phyloP scores from a whole-genome alignment of 2,888 invertebrate genomes.

The Ophion ventricosus region DNA sequence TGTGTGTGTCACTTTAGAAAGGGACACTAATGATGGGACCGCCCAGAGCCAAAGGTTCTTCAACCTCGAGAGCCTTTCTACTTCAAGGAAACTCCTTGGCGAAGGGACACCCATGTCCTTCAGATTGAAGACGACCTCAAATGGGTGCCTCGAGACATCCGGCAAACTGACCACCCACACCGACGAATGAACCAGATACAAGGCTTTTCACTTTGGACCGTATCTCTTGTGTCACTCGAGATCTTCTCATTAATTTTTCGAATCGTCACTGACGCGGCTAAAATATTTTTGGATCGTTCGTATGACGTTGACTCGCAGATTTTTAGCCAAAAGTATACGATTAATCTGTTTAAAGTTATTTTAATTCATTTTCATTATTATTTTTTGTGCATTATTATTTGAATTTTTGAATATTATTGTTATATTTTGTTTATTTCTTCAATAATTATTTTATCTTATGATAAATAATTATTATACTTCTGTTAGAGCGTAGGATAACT shows the following conservation, averaged over 20 bases:
- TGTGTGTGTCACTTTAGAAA: constrained; percentile 13
- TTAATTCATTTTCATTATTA: no score
- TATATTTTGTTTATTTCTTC: background rate
- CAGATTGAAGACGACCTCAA: constrained; percentile 30
- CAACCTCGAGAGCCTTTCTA: constrained; percentile 41
- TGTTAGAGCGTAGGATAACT: no score
- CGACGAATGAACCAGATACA: constrained; percentile 42
- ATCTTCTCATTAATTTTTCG: constrained; percentile 32
- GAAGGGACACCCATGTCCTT: constrained; percentile 25
- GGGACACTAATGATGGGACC: constrained; percentile 16
- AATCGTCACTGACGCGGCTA: background rate
- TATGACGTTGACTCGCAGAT: background rate
- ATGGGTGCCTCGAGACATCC: constrained; percentile 50
- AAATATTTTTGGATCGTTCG: background rate
- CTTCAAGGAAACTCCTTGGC: constrained; percentile 20
- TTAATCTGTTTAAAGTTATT: background rate
- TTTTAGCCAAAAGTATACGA: background rate
- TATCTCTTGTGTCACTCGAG: constrained; percentile 13
- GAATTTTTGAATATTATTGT: no score
- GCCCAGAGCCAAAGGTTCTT: constrained; percentile 35
- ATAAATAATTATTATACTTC: no score
- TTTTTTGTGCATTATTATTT: no score
- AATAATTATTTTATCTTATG: background rate
- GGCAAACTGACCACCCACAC: constrained; percentile 54
- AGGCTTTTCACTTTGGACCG: constrained; percentile 37